Evolutionary conservation across 1,140 invertebrate species (phyloP).

Genomic region (Ceratina japonica): DNA sequence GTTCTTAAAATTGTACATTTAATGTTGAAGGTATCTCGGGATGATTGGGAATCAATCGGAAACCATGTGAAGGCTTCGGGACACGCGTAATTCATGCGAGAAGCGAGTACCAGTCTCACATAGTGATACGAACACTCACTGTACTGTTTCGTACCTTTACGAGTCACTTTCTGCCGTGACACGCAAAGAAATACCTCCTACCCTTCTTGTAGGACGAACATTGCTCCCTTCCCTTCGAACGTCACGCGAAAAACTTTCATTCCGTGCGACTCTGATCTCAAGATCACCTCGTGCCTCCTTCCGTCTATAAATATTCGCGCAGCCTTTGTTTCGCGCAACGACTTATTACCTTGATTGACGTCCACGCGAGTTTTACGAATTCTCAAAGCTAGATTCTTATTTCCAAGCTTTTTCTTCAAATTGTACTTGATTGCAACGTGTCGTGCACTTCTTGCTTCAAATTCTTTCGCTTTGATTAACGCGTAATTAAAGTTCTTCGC

Average conservation of each 20-base stretch:
- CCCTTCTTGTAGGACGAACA: neutral
- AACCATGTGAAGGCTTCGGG: slow-evolving; percentile 32
- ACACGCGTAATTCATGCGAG: slow-evolving; percentile 42
- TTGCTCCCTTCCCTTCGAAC: neutral
- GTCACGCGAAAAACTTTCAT: slow-evolving; percentile 19
- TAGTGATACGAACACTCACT: slow-evolving; percentile 43
- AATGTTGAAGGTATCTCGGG: slow-evolving; percentile 25
- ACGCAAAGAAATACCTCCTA: neutral
- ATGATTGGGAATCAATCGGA: slow-evolving; percentile 52
- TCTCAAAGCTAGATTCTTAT: neutral
- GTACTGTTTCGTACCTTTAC: slow-evolving; percentile 24
- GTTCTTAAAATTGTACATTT: neutral
- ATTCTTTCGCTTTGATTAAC: neutral
- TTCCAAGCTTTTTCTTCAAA: neutral
- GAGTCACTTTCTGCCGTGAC: slow-evolving; percentile 48
- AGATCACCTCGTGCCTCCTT: neutral
- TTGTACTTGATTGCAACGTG: too few relatives aligned
- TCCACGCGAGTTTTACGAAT: neutral
- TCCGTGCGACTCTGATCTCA: neutral
- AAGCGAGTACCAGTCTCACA: slow-evolving; percentile 34
- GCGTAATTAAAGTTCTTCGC: neutral
- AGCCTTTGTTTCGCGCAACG: neutral
- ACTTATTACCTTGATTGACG: neutral
- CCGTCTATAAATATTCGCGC: slow-evolving; percentile 3
- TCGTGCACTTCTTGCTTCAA: neutral